These are phyloP conservation scores for Drosophila santomea DNA, from an alignment of 1,140 invertebrate species.

Conservation along the genomic window DNA sequence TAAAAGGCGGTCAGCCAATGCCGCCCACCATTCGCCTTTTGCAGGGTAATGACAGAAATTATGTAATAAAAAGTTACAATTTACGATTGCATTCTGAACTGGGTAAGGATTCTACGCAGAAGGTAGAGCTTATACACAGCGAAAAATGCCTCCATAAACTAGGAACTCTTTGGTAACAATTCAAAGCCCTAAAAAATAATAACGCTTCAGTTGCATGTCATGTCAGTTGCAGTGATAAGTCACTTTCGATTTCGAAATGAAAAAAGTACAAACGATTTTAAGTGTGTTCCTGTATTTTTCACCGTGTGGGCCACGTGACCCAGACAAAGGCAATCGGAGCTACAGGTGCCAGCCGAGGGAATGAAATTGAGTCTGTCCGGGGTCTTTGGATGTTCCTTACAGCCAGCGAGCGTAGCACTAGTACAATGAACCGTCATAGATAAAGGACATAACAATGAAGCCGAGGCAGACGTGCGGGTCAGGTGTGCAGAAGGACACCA, in stretches of 20 bases:
- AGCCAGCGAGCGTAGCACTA: constrained; percentile 25
- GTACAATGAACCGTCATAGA: constrained; percentile 80
- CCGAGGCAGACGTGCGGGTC: constrained; percentile 68
- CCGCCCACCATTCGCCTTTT: constrained; percentile 46
- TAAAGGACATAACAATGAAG: constrained; percentile 80
- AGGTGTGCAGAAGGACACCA: constrained; percentile 24
- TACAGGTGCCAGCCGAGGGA: constrained; percentile 60
- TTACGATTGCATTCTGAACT: constrained; percentile 69
- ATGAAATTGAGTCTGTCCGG: constrained; percentile 30
- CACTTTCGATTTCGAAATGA: neutral
- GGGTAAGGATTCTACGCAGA: neutral
- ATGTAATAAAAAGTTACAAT: constrained; percentile 84
- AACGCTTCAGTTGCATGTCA: no score
- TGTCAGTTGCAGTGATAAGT: neutral
- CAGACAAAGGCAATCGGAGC: constrained; percentile 50
- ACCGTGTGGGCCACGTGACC: constrained; percentile 58
- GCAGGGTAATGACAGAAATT: constrained; percentile 82
- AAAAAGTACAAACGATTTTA: neutral
- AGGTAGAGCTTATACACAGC: constrained; percentile 9
- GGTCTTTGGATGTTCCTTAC: constrained; percentile 12
- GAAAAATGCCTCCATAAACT: neutral
- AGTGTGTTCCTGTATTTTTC: neutral
- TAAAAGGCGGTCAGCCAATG: constrained; percentile 45
- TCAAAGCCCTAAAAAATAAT: no score
- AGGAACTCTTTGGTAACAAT: no score